A percentile compares a stretch with the other conserved stretches of the same genome.
phyloP scores from a whole-genome alignment of 1,140 invertebrate genomes.

The Pomacea maculata region DNA sequence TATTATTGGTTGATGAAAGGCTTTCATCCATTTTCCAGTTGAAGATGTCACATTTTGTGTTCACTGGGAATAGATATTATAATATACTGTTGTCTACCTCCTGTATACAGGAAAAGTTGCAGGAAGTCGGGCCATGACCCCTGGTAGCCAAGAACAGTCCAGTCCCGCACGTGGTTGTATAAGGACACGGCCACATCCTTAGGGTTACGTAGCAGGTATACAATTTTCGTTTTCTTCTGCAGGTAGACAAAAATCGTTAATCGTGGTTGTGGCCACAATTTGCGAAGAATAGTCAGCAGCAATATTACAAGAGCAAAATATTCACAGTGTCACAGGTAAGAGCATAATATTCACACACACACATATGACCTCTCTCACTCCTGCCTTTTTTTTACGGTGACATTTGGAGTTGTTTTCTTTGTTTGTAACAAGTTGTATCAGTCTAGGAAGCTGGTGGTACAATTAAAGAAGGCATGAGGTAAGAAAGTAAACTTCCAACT shows the following conservation, averaged over 20 bases:
- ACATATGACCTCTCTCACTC: background rate
- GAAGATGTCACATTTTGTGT: too few species aligned
- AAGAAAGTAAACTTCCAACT: too few species aligned
- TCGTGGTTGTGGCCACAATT: background rate
- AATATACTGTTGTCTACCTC: background rate
- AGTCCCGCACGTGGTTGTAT: conserved; percentile 27
- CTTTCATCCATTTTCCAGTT: too few species aligned
- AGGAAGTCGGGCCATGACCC: conserved; percentile 16
- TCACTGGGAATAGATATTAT: too few species aligned
- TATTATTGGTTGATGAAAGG: too few species aligned
- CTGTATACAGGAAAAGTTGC: conserved; percentile 14
- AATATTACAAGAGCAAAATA: background rate
- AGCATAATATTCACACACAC: background rate
- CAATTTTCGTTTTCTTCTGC: conserved; percentile 33
- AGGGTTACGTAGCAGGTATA: conserved; percentile 41
- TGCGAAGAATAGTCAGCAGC: background rate
- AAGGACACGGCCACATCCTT: conserved; percentile 46
- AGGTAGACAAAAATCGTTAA: background rate
- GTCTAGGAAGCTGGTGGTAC: too few species aligned
- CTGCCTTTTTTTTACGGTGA: too few species aligned
- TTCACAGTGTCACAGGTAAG: background rate
- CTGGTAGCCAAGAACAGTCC: background rate
- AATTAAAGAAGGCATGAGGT: too few species aligned
- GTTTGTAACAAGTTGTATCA: too few species aligned
- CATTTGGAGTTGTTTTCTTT: too few species aligned